Conservation (phyloP, 2,797 vertebrate genomes). For the Anabas testudineus region DNA sequence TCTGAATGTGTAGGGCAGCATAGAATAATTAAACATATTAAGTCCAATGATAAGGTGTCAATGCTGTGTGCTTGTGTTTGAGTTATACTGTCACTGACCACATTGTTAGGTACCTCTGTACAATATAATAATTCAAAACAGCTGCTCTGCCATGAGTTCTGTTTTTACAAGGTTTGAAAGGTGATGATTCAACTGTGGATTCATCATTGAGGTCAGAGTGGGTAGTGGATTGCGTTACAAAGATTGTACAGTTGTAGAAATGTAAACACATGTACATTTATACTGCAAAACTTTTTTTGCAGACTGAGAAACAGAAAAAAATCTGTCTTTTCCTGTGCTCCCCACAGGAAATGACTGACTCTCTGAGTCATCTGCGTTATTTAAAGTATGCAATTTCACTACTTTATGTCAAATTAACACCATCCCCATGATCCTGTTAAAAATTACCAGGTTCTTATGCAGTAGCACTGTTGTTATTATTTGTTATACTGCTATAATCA, state of each 20-base stretch:
- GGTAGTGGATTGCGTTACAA: too few species aligned
- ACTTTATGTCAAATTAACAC: constrained; percentile 17
- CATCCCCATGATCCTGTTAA: background rate
- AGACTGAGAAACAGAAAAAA: too few species aligned
- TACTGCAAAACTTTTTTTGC: background rate
- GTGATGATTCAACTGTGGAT: too few species aligned
- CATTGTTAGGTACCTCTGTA: too few species aligned
- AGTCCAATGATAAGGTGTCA: background rate
- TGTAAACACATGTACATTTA: background rate
- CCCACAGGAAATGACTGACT: background rate
- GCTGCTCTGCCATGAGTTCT: background rate
- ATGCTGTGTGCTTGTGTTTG: too few species aligned
- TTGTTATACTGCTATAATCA: background rate
- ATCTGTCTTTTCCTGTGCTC: too few species aligned
- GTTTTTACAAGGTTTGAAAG: too few species aligned
- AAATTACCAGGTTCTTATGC: background rate
- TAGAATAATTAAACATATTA: background rate
- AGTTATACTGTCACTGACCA: too few species aligned
- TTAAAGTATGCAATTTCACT: background rate
- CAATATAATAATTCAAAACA: too few species aligned
- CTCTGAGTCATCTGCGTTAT: constrained; percentile 1
- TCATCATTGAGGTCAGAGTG: too few species aligned
- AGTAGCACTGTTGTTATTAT: background rate
- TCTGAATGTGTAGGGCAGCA: background rate
- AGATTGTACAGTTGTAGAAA: background rate